Conservation (phyloP, 2,113 vertebrate species). For the Reinhardtius hippoglossoides region DNA sequence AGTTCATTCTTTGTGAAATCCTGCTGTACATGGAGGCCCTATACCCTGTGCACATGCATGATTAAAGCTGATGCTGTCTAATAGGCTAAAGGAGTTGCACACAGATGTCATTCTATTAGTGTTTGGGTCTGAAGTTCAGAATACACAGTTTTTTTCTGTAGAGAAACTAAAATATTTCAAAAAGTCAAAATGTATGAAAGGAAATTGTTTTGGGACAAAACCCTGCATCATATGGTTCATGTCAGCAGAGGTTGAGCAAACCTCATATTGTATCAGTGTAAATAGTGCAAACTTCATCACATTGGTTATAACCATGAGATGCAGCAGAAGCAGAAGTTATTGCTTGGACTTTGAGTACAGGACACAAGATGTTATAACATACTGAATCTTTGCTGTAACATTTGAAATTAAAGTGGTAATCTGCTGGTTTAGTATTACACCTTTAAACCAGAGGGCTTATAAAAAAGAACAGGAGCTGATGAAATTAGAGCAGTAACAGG, state of each 20-base stretch:
- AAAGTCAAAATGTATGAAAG: neutral
- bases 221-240: neutral
- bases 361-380: neutral
- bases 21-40: too few relatives aligned
- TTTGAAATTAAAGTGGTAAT: too few relatives aligned
- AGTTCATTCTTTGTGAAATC: too few relatives aligned
- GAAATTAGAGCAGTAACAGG: too few relatives aligned
- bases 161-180: neutral
- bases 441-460: too few relatives aligned
- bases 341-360: neutral
- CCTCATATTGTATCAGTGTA: neutral
- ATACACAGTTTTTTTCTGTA: neutral
- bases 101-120: neutral
- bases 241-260: neutral
- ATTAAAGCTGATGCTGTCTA: neutral
- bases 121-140: neutral
- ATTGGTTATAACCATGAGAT: neutral
- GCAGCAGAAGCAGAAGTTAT: neutral
- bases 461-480: too few relatives aligned
- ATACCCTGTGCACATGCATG: neutral
- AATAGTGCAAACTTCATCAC: neutral
- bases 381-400: too few relatives aligned
- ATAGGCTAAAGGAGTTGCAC: too few relatives aligned
- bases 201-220: neutral
- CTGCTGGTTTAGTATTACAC: too few relatives aligned